phyloP scores from a whole-genome alignment of 2,888 invertebrate species.

The Abrostola tripartita region DNA sequence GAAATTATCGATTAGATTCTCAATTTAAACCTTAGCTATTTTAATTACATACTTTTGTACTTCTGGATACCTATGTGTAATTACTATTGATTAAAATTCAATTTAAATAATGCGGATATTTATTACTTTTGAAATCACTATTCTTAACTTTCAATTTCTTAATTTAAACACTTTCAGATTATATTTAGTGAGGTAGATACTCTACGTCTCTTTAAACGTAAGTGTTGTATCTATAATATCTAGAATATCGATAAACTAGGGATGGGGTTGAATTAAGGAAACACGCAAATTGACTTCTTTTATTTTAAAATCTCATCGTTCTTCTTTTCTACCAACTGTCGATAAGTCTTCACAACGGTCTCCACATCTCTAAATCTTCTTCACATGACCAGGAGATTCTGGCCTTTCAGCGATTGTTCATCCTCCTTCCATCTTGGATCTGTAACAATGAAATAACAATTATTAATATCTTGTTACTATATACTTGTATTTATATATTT shows the following conservation, averaged over 20 bases:
- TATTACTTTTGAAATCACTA: neutral
- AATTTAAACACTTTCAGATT: neutral
- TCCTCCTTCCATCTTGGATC: slow-evolving; percentile 42
- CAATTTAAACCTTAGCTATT: neutral
- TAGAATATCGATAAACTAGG: neutral
- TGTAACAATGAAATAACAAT: slow-evolving; percentile 35
- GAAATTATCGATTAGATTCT: too few relatives aligned
- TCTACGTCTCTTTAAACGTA: too few relatives aligned
- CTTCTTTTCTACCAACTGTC: neutral
- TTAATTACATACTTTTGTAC: neutral
- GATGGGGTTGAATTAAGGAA: slow-evolving; percentile 67
- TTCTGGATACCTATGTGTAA: neutral
- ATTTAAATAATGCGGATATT: neutral
- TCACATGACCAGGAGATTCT: slow-evolving; percentile 28
- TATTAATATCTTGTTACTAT: neutral
- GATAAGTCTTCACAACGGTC: neutral
- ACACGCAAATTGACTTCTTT: slow-evolving; percentile 72
- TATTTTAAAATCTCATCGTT: slow-evolving; percentile 70
- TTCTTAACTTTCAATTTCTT: neutral
- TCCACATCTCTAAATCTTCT: neutral
- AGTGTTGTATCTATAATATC: neutral
- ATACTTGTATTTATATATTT: neutral
- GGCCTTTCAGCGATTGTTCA: slow-evolving; percentile 25
- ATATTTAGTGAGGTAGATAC: too few relatives aligned
- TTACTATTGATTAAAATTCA: neutral